Evolutionary conservation across 2,888 invertebrate species (phyloP).

Genomic region (Allygus modestus): DNA sequence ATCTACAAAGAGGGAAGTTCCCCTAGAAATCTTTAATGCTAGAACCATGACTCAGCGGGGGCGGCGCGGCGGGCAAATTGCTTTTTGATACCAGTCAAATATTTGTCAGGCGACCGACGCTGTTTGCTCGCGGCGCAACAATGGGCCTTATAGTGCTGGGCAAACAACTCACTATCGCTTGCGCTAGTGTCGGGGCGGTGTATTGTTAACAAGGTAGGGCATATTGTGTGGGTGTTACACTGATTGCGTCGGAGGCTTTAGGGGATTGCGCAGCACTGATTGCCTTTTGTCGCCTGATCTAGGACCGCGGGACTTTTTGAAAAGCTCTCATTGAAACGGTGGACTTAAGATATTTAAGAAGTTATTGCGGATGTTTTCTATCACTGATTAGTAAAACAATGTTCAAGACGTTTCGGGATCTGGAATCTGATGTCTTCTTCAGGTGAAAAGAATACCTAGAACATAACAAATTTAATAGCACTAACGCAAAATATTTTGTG

Average conservation of each 20-base stretch:
- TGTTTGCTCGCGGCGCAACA: background rate
- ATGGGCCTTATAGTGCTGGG: conserved; percentile 21
- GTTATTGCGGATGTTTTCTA: no score
- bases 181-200: background rate
- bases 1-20: background rate
- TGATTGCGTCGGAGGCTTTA: background rate
- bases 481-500: no score
- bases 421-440: no score
- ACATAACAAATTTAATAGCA: no score
- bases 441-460: no score
- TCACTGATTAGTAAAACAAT: no score
- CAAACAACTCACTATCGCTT: conserved; percentile 24
- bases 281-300: background rate
- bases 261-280: conserved; percentile 7
- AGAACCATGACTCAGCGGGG: background rate
- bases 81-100: conserved; percentile 28
- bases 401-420: no score
- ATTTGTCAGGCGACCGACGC: background rate
- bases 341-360: no score
- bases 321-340: no score
- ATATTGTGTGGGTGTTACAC: background rate
- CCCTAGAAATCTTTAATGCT: background rate
- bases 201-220: background rate
- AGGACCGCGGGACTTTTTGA: background rate
- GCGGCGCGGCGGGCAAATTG: conserved; percentile 26